Conservation (phyloP, 2,888 invertebrate species). For the Itoplectis maculator region DNA sequence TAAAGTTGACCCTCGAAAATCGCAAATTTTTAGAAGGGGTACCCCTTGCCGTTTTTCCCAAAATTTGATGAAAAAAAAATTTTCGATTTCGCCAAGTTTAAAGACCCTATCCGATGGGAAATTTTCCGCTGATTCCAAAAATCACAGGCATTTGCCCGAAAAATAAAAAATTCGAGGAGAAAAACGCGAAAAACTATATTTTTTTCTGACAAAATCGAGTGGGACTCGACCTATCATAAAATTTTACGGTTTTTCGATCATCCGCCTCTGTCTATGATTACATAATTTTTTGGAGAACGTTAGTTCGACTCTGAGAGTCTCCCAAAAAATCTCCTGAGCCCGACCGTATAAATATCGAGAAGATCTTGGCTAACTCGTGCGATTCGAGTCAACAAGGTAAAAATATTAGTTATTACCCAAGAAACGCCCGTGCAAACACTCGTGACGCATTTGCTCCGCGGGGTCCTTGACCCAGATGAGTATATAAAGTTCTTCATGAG, state of each 20-base stretch:
- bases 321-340: no score
- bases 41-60: no score
- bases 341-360: slow-evolving; percentile 4
- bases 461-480: background rate
- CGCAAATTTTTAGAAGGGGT: no score
- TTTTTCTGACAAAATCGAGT: background rate
- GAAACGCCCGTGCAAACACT: background rate
- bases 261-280: background rate
- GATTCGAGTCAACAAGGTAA: background rate
- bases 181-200: no score
- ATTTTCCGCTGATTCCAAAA: no score
- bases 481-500: background rate
- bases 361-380: slow-evolving; percentile 4
- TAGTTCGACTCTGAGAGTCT: background rate
- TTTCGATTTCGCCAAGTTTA: no score
- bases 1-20: no score
- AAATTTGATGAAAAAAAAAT: no score
- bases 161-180: no score
- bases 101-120: no score
- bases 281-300: background rate
- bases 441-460: background rate
- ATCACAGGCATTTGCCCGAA: no score
- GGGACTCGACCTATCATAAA: background rate
- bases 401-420: slow-evolving; percentile 1
- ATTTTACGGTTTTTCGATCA: slow-evolving; percentile 11